These are phyloP conservation scores for Hypanus sabinus DNA, from an alignment of 2,113 vertebrate genomes.

Conservation along the genomic window DNA sequence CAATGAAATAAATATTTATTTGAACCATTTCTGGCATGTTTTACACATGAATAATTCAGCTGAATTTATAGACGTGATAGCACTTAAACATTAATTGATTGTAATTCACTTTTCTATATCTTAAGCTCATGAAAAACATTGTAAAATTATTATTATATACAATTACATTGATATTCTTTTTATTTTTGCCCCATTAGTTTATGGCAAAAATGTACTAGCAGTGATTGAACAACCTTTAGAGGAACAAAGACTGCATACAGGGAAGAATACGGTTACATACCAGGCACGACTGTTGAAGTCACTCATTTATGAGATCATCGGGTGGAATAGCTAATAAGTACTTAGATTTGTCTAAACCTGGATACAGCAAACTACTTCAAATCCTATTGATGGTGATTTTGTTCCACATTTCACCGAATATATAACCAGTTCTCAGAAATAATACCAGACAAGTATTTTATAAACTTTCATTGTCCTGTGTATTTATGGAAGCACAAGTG, in stretches of 20 bases:
- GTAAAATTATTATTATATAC: not conserved
- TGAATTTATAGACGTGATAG: not conserved
- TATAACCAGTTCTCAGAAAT: not conserved
- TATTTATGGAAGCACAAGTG: not conserved
- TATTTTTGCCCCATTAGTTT: slow-evolving; percentile 47
- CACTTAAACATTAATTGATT: not conserved
- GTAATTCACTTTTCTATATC: not conserved
- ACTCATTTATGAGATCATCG: slow-evolving; percentile 78
- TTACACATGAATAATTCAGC: not conserved
- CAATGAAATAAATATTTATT: not conserved
- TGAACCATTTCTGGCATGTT: not conserved
- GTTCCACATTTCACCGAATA: not conserved
- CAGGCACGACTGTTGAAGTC: slow-evolving; percentile 82
- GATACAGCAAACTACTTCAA: not conserved
- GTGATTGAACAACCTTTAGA: slow-evolving; percentile 85
- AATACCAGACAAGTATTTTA: too few species aligned
- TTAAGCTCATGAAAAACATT: not conserved
- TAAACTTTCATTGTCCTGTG: not conserved
- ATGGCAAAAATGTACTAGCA: slow-evolving; percentile 75
- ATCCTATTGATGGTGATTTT: slow-evolving; percentile 3
- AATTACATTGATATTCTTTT: not conserved
- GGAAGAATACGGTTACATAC: slow-evolving; percentile 89
- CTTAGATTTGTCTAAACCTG: not conserved
- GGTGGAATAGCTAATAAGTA: slow-evolving; percentile 66
- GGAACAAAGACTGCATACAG: slow-evolving; percentile 71